Base-by-base conservation (phyloP, 2,888 invertebrate genomes). In the Conomelus anceps region DNA sequence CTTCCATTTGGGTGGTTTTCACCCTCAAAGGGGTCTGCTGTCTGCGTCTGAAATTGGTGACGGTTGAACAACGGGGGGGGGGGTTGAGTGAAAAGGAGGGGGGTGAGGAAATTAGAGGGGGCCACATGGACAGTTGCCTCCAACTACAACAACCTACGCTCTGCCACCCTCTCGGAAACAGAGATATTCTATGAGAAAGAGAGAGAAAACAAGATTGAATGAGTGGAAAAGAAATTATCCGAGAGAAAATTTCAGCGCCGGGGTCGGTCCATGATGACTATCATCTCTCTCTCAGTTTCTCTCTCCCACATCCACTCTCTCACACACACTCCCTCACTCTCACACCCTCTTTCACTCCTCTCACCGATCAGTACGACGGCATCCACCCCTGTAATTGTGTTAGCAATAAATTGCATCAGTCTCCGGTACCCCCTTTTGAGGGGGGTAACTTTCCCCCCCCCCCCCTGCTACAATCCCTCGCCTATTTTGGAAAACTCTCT, bases 1-100 rank as follows among this genome's bases (percentile, higher is more conserved):
- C 85, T 90, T 90, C 87, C 89, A 88, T 88, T 85, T 90, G 90
- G 89, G 88, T 88, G 88, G 84, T 88, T 85, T 22, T 22, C 84
- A 63, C 90, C 89, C 90, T 41, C 88, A 88, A 84, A 63, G 84
- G 29, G 88, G 88, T 41, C 23, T 41, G 88, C 17, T 3, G 22
- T n/a, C 22, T 24, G 22, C n/a, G 24, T 22, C 24, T 23, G 85
- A 85, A 85, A 23, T 23, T 23, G 85, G 23, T 20, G 85, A 85
- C 23, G 22, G 22, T 23, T 85, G 85, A 20, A 6, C n/a, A 22
- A 26, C 17, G 88, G 84, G 26, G 89, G 20, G 20, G 88, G n/a
- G 86, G 34, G 84, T 22, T 20, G 23, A 23, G n/a, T 20, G 11
- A 20, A 13, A 41, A 41, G 85, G 24, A 20, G 9, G 22, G 9